Conservation (phyloP, 2,797 vertebrate species). For the Sebastes taczanowskii region DNA sequence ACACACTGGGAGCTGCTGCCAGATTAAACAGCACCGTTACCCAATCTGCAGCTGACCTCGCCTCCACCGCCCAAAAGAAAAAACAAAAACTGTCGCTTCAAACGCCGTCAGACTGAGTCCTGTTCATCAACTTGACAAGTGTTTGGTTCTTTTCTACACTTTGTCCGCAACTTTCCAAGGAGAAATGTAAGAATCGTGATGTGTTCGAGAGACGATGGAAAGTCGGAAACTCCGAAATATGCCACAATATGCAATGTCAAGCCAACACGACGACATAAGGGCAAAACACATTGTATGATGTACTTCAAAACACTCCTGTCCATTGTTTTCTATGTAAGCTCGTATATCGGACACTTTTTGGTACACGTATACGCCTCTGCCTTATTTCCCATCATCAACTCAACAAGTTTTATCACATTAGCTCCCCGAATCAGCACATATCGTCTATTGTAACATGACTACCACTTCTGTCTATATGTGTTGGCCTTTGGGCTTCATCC, state of each 20-base stretch:
- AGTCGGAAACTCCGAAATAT: neutral
- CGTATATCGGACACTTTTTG: neutral
- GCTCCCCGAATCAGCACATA: neutral
- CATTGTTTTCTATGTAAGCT: neutral
- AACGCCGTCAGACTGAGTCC: constrained; percentile 17
- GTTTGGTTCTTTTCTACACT: neutral
- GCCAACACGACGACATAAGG: neutral
- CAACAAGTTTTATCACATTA: neutral
- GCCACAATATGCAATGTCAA: neutral
- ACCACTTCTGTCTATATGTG: neutral
- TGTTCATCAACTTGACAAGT: constrained; percentile 23
- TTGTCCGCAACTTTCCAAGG: neutral
- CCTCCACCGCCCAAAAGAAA: neutral
- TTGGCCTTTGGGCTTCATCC: neutral
- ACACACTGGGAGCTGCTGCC: constrained; percentile 20
- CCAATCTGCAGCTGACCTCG: constrained; percentile 28
- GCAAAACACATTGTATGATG: neutral
- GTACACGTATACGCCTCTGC: neutral
- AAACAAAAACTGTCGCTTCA: constrained; percentile 14
- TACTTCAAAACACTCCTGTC: neutral
- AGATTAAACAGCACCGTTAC: constrained; percentile 47
- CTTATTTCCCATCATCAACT: neutral
- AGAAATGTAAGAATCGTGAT: neutral
- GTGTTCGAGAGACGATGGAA: neutral
- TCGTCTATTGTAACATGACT: neutral